Conservation (phyloP, 2,888 invertebrate species). For the Thelaira solivaga region DNA sequence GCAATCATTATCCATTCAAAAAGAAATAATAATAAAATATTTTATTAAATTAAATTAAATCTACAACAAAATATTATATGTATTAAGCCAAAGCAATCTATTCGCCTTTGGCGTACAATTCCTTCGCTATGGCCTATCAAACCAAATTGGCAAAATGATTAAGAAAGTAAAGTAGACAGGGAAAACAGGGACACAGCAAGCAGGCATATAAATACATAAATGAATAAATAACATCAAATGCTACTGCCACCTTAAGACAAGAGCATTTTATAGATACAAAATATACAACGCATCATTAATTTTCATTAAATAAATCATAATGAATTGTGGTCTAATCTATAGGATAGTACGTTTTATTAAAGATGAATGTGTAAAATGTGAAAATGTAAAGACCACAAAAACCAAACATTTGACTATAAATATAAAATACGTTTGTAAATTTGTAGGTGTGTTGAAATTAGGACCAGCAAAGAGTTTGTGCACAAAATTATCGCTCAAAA, state of each 20-base stretch:
- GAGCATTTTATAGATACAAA: slow-evolving; percentile 32
- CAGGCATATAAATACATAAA: neutral
- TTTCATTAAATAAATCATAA: slow-evolving; percentile 62
- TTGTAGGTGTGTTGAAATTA: slow-evolving; percentile 3
- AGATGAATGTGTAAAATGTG: slow-evolving; percentile 14
- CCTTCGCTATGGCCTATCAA: neutral
- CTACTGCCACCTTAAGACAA: slow-evolving; percentile 27
- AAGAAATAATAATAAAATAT: no score
- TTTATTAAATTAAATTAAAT: no score
- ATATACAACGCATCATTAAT: slow-evolving; percentile 56
- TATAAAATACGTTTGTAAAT: neutral
- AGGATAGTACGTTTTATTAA: slow-evolving; percentile 11
- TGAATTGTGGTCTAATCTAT: slow-evolving; percentile 55
- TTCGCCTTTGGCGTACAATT: no score
- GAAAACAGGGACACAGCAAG: neutral
- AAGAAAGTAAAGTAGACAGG: neutral
- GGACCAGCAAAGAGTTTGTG: slow-evolving; percentile 9
- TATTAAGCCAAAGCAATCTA: no score
- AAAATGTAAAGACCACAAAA: slow-evolving; percentile 37
- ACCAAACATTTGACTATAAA: slow-evolving; percentile 20
- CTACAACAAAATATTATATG: no score
- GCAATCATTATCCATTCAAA: no score
- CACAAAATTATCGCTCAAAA: no score
- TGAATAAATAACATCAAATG: slow-evolving; percentile 1
- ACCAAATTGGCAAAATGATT: neutral